Conservation (phyloP, 2,797 vertebrate species). For the Ciconia nigra region DNA sequence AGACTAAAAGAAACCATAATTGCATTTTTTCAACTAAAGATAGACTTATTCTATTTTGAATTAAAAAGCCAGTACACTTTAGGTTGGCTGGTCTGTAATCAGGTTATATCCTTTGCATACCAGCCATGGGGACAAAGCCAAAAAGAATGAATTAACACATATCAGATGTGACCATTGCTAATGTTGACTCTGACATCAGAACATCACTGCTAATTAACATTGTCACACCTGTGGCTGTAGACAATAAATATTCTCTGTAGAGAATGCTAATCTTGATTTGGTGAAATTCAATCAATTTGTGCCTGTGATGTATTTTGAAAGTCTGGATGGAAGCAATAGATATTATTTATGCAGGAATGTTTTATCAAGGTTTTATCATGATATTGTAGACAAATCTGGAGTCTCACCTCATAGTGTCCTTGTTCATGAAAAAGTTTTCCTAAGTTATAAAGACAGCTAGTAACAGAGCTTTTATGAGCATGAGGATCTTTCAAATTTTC, state of each 20-base stretch:
- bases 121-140: neutral
- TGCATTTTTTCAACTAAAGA: neutral
- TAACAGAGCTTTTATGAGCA: constrained; percentile 97
- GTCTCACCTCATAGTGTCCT: constrained; percentile 92
- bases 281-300: neutral
- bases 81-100: neutral
- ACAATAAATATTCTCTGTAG: neutral
- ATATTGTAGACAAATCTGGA: neutral
- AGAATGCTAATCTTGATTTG: neutral
- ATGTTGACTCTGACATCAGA: neutral
- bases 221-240: neutral
- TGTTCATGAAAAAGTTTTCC: constrained; percentile 97
- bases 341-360: neutral
- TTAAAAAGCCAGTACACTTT: neutral
- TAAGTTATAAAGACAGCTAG: constrained; percentile 98
- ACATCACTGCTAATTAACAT: neutral
- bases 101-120: neutral
- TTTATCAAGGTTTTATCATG: neutral
- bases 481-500: constrained; percentile 99
- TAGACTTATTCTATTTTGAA: neutral
- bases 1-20: neutral
- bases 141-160: neutral
- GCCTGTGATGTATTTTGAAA: neutral
- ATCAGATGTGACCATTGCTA: neutral
- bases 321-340: neutral